phyloP scores from a whole-genome alignment of 2,113 vertebrate genomes.

The Ibidorhyncha struthersii region DNA sequence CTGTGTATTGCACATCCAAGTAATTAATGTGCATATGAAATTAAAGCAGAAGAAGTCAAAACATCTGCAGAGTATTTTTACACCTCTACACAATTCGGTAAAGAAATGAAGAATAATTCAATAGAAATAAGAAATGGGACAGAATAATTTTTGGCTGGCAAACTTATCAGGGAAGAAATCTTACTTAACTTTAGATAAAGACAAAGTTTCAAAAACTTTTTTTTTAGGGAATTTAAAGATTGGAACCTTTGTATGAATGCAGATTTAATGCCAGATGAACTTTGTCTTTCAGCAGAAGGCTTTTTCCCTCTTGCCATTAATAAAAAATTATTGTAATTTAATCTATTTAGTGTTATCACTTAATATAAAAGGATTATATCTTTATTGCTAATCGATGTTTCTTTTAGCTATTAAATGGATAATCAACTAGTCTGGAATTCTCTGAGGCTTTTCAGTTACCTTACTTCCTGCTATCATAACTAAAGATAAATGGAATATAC shows the following conservation, averaged over 20 bases:
- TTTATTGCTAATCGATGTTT: not conserved
- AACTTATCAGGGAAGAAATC: not conserved
- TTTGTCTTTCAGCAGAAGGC: not conserved
- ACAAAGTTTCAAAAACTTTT: not conserved
- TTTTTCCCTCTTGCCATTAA: not conserved
- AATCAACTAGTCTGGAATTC: not conserved
- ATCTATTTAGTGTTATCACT: not conserved
- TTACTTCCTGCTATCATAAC: not conserved
- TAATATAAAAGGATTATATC: not conserved
- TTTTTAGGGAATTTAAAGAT: not conserved
- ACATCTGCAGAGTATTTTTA: not conserved
- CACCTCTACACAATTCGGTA: not conserved
- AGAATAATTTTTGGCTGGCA: not conserved
- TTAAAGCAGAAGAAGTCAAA: not conserved
- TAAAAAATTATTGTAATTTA: not conserved
- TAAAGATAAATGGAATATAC: not conserved
- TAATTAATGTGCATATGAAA: not conserved
- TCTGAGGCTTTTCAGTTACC: not conserved
- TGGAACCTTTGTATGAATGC: not conserved
- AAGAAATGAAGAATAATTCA: not conserved
- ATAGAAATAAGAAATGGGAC: not conserved
- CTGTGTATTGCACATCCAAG: not conserved
- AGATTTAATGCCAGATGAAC: not conserved
- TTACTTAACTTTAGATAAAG: not conserved
- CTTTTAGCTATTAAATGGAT: not conserved